Base-by-base conservation (phyloP, 2,888 invertebrate genomes). In the Flabesymbios commensalis region DNA sequence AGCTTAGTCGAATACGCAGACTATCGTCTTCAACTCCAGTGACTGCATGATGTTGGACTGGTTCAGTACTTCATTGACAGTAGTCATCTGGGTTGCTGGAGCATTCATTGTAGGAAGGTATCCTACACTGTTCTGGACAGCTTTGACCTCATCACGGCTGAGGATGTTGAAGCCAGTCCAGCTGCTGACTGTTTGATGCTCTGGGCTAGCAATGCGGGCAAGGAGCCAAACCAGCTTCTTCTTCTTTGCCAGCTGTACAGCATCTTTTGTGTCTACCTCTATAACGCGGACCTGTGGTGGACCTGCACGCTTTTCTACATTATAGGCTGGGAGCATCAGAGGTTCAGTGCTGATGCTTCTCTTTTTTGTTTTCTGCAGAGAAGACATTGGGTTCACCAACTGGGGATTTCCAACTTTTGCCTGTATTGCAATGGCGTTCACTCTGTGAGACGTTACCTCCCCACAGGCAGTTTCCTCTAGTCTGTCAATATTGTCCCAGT, bases 401-500 rank as follows among this genome's bases (percentile, higher is more conserved):
- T n/a, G n/a, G n/a, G n/a, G n/a, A n/a, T n/a, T n/a, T n/a, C n/a
- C n/a, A n/a, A n/a, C n/a, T n/a, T n/a, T n/a, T n/a, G n/a, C 36
- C 33, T 70, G 65, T 24, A 70, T 59, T 2, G 49, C 65, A 41
- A 70, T 73, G 2, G 67, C 65, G 57, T 72, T 72, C 10, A 74
- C 67, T 24, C 69, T 31, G 45, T 69, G 68, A 17, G 68, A 64
- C 22, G 70, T 71, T 10, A 61, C 69, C 41, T 51, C 59, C 5
- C 70, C 67, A 31, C 48, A 68, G 10, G 69, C 59, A n/a, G 63
- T 63, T 26, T 72, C 67, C 56, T 73, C 68, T 10, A 67, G 62
- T 41, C 67, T 48, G 57, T 72, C 72, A 41, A 70, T 74, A 56
- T 72, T 72, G 52, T 68, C 66, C 51, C 55, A 72, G 10, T 60